Conservation (phyloP, 2,113 vertebrate species). For the Emydura subglobosa region DNA sequence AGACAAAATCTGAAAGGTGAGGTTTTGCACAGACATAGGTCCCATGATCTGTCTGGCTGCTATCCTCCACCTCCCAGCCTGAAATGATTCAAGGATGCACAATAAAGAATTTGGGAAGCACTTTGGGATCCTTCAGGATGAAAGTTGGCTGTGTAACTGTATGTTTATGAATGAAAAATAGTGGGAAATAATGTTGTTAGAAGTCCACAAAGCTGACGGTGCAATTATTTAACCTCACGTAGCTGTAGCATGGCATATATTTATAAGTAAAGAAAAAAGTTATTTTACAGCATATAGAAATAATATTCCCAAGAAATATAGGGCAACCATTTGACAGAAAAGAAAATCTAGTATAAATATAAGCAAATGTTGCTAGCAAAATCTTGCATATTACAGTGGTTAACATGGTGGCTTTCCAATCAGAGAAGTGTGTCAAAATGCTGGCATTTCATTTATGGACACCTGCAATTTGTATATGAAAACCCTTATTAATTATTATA, state of each 20-base stretch:
- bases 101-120: not conserved
- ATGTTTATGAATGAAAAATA: slow-evolving; percentile 6
- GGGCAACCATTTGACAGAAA: not conserved
- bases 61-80: not conserved
- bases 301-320: not conserved
- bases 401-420: not conserved
- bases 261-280: accelerated
- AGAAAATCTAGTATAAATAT: accelerated
- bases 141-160: not conserved
- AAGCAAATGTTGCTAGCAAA: not conserved
- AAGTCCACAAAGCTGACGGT: not conserved
- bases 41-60: not conserved
- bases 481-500: accelerated
- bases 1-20: not conserved
- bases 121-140: not conserved
- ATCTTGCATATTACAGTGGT: not conserved
- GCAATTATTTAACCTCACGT: not conserved
- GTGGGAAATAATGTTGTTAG: not conserved
- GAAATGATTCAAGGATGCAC: not conserved
- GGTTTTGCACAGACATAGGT: not conserved
- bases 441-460: not conserved
- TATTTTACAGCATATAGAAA: not conserved
- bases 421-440: not conserved
- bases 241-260: not conserved
- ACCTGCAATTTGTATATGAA: not conserved